Base-by-base conservation (phyloP, 2,113 vertebrate species). In the Nycticryphes semicollaris region DNA sequence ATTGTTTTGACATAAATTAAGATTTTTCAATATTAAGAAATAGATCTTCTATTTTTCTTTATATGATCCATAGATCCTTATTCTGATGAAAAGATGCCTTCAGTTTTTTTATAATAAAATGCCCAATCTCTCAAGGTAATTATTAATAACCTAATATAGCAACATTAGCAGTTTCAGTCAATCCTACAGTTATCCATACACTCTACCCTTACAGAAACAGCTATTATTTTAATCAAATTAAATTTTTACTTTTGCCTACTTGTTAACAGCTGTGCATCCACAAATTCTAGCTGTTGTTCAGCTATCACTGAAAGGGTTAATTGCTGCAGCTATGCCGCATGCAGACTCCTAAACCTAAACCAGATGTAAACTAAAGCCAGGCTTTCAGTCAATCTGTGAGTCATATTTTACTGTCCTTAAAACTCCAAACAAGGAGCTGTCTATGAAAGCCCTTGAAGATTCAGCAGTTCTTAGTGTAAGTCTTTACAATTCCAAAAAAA, bases 341-440 rank as follows among this genome's bases (percentile, higher is more conserved):
- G 86, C 87, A 94, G 95, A 93, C 95, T 96, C 48, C 84, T 92
- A 97, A 98, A 98, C 95, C 81, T 84, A 96, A 98, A 98, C 86
- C 98, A 98, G 97, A 98, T 98, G 98, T 96, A 96, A 97, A 96
- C 92, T 90, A 97, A 97, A 97, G 89, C 93, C 93, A 96, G 96
- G 83, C 94, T 96, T 97, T 97, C 95, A 94, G 95, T 97, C 95
- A 96, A 82, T 97, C 96, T 96, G 86, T 95, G 97, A 97, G 96
- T 97, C 95, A 93, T 95, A 84, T 97, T 97, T 97, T 97, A 97
- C 89, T 97, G 84, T 97, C 91, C 96, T 96, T 96, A 96, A 93
- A 97, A 96, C 84, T 97, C 96, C 90, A 96, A 97, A 97, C 92
- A 97, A 97, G 97, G 79, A 93, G 64, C 88, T 96, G 80, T 94